A percentile compares a stretch with the other conserved stretches of the same genome.
These are phyloP conservation scores for Menura novaehollandiae DNA, from an alignment of 2,113 vertebrate genomes.

Conservation along the genomic window DNA sequence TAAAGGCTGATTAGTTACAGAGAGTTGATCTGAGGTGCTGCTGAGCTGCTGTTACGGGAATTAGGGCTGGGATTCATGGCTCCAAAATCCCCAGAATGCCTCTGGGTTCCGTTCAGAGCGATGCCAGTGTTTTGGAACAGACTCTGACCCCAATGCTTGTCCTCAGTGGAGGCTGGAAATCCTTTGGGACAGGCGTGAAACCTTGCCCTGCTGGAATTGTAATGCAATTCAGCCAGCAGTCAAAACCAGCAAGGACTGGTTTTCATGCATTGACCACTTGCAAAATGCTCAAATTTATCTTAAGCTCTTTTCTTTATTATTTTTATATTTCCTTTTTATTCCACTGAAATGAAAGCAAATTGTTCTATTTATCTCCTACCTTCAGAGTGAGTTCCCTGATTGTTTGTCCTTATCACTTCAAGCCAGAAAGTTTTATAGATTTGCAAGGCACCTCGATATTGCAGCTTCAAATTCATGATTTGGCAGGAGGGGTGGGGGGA, in stretches of 20 bases:
- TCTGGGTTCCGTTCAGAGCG: background rate
- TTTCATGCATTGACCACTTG: background rate
- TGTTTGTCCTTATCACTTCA: conserved; percentile 78
- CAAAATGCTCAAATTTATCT: background rate
- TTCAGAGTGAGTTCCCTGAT: conserved; percentile 69
- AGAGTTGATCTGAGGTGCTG: background rate
- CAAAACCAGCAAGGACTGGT: background rate
- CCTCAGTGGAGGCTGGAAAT: background rate
- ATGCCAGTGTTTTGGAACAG: background rate
- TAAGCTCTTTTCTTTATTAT: background rate
- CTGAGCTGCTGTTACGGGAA: background rate
- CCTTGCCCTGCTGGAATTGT: background rate
- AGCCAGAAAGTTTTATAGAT: conserved; percentile 71
- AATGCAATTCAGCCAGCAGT: background rate
- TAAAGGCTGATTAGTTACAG: background rate
- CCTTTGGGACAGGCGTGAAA: background rate
- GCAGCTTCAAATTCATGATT: conserved; percentile 49
- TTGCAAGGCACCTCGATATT: conserved; percentile 61
- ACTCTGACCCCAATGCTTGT: background rate
- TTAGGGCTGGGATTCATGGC: background rate
- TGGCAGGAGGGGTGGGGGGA: background rate
- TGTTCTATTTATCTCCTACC: conserved; percentile 74
- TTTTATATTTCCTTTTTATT: background rate
- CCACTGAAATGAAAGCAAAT: background rate
- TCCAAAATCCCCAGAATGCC: background rate